Evolutionary conservation across 2,797 vertebrate species (phyloP), one percentile per base, ranked within the genome.

Genomic region (Emys orbicularis): DNA sequence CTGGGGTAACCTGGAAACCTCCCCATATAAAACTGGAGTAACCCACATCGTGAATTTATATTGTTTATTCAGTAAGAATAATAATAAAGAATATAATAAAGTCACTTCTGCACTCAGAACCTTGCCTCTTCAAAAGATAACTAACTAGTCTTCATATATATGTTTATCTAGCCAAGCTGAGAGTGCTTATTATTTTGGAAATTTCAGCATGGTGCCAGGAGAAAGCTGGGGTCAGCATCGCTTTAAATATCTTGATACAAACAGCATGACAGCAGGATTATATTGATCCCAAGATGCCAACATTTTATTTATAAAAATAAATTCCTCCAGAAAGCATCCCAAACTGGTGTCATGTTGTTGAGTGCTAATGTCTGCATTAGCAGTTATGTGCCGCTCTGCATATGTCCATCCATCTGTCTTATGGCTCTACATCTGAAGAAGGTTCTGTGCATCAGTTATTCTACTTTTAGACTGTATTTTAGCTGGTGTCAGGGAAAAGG

Each of bases 391-490:
- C 0, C 0, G 27, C 47, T 93, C 83, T 94, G 27, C 92, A 87
- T 96, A 96, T 94, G 96, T 89, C 94, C 89, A 83, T 95, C 94
- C 95, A 95, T 96, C 96, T 96, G 96, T 88, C 91, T 96, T 53
- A 90, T 25, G 87, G 72, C 79, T 96, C 68, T 31, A 25, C 54
- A 72, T 83, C 41, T 1, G 12, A 81, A 68, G 68, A 92, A 61
- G 89, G 81, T 88, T 76, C 76, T 87, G 76, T 47, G 37, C 5
- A 0, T 85, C 84, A 93, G 65, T 88, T 90, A n/a, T n/a, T 95
- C 52, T 83, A 1, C 59, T 59, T 83, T 79, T 92, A 89, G 27
- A 23, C 68, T 90, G 79, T 6, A 16, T 88, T 96, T 90, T 88
- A 83, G 59, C 12, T 29, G 7, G 29, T 31, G n/a, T 34, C 56